phyloP scores from a whole-genome alignment of 2,797 vertebrate species.

The Pipistrellus pipistrellus region DNA sequence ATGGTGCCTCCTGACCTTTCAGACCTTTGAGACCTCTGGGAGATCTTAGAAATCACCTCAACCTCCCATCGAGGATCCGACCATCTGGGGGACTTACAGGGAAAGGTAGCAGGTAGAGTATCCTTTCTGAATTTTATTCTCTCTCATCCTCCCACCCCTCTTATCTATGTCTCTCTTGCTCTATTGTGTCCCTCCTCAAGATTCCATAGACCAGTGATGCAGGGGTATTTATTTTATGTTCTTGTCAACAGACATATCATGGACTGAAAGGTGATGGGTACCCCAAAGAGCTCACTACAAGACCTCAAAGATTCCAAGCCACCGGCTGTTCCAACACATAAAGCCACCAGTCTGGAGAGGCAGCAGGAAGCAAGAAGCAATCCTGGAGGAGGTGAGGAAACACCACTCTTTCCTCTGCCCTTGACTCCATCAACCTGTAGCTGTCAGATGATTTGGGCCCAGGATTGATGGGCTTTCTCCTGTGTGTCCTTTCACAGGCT shows the following conservation, averaged over 20 bases:
- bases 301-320: conserved; percentile 11
- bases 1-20: conserved; percentile 70
- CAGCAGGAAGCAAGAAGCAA: not conserved
- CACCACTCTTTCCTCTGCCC: not conserved
- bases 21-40: conserved; percentile 71
- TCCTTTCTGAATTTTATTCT: conserved; percentile 75
- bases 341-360: conserved; percentile 28
- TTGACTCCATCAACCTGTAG: not conserved
- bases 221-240: conserved; percentile 75
- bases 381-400: conserved; percentile 73
- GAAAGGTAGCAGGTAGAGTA: conserved; percentile 84
- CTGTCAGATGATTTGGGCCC: not conserved
- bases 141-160: not conserved
- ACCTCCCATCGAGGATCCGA: conserved; percentile 61
- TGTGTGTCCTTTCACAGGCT: conserved; percentile 61
- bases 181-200: conserved; percentile 54
- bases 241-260: conserved; percentile 76
- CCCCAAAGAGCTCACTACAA: not conserved
- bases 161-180: conserved; percentile 50
- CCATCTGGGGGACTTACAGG: conserved; percentile 71
- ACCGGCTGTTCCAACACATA: not conserved
- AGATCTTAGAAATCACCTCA: conserved; percentile 75
- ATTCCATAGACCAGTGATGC: conserved; percentile 10
- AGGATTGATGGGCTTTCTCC: conserved; percentile 57
- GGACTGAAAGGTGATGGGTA: conserved; percentile 14